Conservation (phyloP, 1,140 invertebrate species). For the Ephestia elutella region DNA sequence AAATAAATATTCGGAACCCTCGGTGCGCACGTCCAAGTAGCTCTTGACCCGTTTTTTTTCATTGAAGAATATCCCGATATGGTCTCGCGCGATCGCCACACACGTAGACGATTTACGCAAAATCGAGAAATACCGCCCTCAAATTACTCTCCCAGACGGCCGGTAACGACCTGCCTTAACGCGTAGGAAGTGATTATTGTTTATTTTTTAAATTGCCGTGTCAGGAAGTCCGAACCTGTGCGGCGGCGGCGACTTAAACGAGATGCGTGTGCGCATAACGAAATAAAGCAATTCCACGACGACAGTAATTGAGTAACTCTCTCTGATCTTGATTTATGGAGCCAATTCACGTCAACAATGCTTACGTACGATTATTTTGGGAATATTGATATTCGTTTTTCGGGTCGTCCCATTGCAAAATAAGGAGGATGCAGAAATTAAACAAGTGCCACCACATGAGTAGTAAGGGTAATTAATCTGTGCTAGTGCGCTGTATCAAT, state of each 20-base stretch:
- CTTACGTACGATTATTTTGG: slow-evolving; percentile 23
- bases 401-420: not conserved
- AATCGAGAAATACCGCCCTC: slow-evolving; percentile 35
- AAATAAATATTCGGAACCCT: too few species aligned
- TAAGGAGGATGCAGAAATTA: not conserved
- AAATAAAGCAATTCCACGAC: slow-evolving; percentile 59
- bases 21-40: too few species aligned
- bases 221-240: slow-evolving; percentile 48
- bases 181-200: slow-evolving; percentile 70
- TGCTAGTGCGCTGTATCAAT: too few species aligned
- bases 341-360: slow-evolving; percentile 18
- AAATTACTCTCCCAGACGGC: slow-evolving; percentile 39
- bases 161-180: slow-evolving; percentile 44
- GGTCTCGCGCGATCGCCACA: slow-evolving; percentile 37
- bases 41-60: not conserved
- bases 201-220: slow-evolving; percentile 64
- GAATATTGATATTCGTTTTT: slow-evolving; percentile 8
- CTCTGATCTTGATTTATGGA: slow-evolving; percentile 23
- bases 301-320: slow-evolving; percentile 36
- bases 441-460: too few species aligned
- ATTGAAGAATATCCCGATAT: slow-evolving; percentile 29
- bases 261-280: slow-evolving; percentile 27
- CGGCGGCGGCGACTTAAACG: slow-evolving; percentile 25
- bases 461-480: too few species aligned
- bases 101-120: slow-evolving; percentile 45